A percentile compares a stretch with the other conserved stretches of the same genome.
Conservation (phyloP, 1,140 invertebrate species). For the Nixonia krombeini region DNA sequence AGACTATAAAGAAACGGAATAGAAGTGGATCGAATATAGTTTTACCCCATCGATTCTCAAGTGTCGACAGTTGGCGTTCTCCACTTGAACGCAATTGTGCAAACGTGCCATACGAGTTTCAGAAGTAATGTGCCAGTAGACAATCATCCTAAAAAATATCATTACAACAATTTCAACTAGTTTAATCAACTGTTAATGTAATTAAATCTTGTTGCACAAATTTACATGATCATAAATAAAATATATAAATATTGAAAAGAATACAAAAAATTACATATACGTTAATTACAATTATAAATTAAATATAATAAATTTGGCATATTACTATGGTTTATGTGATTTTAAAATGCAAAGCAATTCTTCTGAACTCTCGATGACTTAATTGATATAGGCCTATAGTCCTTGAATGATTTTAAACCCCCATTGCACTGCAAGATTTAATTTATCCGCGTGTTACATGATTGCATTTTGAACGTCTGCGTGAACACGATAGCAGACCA, state of each 20-base stretch:
- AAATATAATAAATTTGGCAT: conserved; percentile 8
- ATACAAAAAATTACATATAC: too few species aligned
- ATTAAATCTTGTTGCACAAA: too few species aligned
- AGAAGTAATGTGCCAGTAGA: conserved; percentile 56
- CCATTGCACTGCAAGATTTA: conserved; percentile 45
- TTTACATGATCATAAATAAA: too few species aligned
- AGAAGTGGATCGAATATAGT: conserved; percentile 28
- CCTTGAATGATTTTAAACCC: conserved; percentile 40
- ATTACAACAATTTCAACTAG: conserved; percentile 13
- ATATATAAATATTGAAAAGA: too few species aligned
- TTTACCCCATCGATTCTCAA: conserved; percentile 57
- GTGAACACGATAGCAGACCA: conserved; percentile 30
- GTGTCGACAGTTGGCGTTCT: conserved; percentile 70
- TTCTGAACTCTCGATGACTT: conserved; percentile 41
- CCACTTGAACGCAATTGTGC: conserved; percentile 57
- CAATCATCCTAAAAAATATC: conserved; percentile 30
- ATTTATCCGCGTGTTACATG: conserved; percentile 45
- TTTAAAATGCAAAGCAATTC: too few species aligned
- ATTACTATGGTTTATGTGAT: too few species aligned
- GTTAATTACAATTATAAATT: too few species aligned
- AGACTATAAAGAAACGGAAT: conserved; percentile 44
- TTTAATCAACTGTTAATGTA: too few species aligned
- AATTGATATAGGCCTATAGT: conserved; percentile 48
- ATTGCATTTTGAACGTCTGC: conserved; percentile 43
- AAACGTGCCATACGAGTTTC: conserved; percentile 45